Base-by-base conservation (phyloP, 2,888 invertebrate genomes). In the Panopea generosa region DNA sequence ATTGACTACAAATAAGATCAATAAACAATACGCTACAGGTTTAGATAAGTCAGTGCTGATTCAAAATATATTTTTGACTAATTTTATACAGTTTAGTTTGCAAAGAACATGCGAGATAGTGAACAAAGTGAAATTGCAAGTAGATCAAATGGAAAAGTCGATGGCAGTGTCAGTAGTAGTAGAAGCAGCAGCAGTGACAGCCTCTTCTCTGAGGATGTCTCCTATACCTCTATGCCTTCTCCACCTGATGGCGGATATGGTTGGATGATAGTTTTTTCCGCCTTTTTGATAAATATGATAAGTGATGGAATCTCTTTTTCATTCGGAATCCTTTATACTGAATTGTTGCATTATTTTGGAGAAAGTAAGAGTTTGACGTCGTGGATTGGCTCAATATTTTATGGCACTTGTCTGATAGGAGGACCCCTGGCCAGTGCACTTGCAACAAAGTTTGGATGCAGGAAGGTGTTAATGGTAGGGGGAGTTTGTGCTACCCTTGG, bases 291-390 rank as follows among this genome's bases (percentile, higher is more conserved):
- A 79, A 97, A 97, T 91, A 94, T 97, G 78, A 97, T 98, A 87
- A 97, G 97, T 47, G 98, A 98, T 92, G 98, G 98, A 2, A 95
- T 97, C 83, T 97, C 97, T 0, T 97, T 97, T 93, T 96, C 96
- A 81, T 98, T 98, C 92, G 98, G 98, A 66, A 96, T 98, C 3
- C 95, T 98, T 88, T 97, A 95, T 92, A 95, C 96, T 1, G 96
- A 97, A 90, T 96, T 98, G 88, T 94, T 97, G 69, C 95, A 96
- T 85, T 96, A 96, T 91, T 98, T 97, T 93, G 95, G 95, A 55
- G 95, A 96, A 90, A 95, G 96, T 61, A 96, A 96, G 87, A 96
- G 96, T 66, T 96, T 96, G 90, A 97, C 98, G 0, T 96, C 97
- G 2, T 96, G 96, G 96, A 96, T 98, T 76, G 97, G 97, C 2